Conservation (phyloP, 2,888 invertebrate genomes). For the Catocala fraxini region DNA sequence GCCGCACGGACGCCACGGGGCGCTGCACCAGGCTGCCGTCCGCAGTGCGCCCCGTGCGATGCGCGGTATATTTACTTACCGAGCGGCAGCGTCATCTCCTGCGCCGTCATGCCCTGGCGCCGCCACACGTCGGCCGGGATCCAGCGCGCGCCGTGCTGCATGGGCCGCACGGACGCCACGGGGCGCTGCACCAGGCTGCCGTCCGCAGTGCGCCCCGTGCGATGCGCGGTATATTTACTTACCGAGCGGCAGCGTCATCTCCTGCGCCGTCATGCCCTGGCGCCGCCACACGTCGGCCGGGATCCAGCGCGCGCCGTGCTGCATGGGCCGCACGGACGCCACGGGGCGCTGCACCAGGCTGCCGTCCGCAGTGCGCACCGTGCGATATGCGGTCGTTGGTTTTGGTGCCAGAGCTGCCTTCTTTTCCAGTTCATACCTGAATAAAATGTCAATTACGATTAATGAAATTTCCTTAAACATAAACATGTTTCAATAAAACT, state of each 20-base stretch:
- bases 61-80: conserved; percentile 77
- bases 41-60: conserved; percentile 90
- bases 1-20: conserved; percentile 91
- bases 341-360: conserved; percentile 90
- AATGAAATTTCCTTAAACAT: neutral
- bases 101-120: conserved; percentile 97
- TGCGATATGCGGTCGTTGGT: conserved; percentile 84
- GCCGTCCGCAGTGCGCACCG: conserved; percentile 90
- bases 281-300: conserved; percentile 97
- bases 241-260: conserved; percentile 96
- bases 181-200: conserved; percentile 89
- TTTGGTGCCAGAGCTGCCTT: conserved; percentile 92
- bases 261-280: conserved; percentile 98
- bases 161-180: conserved; percentile 92
- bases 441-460: neutral
- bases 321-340: conserved; percentile 94
- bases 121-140: conserved; percentile 97
- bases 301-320: conserved; percentile 92
- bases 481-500: too few relatives aligned
- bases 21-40: conserved; percentile 89
- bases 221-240: conserved; percentile 63
- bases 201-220: conserved; percentile 90
- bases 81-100: conserved; percentile 97
- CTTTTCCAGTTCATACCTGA: conserved; percentile 97
- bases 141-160: conserved; percentile 93